Conservation (phyloP, 2,888 invertebrate species). For the Alcis repandata region DNA sequence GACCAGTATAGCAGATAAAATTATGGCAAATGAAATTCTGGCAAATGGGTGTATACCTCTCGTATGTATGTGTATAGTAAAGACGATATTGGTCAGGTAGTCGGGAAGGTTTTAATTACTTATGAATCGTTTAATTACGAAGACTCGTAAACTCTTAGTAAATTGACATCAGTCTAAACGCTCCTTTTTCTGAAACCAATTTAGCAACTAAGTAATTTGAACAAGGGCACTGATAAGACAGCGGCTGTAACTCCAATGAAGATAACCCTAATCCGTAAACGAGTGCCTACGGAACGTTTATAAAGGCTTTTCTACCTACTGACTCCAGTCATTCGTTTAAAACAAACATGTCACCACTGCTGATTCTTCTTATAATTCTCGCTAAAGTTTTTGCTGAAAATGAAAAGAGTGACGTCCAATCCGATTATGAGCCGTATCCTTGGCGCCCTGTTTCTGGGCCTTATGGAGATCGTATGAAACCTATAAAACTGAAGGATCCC, state of each 20-base stretch:
- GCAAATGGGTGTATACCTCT: too few species aligned
- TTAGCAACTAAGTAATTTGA: conserved; percentile 37
- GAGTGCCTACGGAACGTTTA: conserved; percentile 29
- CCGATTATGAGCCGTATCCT: conserved; percentile 43
- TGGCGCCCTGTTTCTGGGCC: conserved; percentile 57
- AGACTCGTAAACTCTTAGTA: not conserved
- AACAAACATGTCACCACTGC: conserved; percentile 39
- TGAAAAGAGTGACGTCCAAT: conserved; percentile 32
- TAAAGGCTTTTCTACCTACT: conserved; percentile 25
- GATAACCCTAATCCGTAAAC: conserved; percentile 57
- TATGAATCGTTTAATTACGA: not conserved
- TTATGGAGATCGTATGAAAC: conserved; percentile 58
- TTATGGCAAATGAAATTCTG: too few species aligned
- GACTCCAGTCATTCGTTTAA: conserved; percentile 20
- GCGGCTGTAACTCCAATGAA: conserved; percentile 39
- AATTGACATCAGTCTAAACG: conserved; percentile 16
- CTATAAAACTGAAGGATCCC: conserved; percentile 54
- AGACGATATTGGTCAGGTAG: too few species aligned
- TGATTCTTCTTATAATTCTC: conserved; percentile 38
- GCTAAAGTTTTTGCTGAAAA: conserved; percentile 25
- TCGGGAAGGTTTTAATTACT: not conserved
- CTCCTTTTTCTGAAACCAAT: conserved; percentile 25
- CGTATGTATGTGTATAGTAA: too few species aligned
- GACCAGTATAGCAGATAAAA: too few species aligned
- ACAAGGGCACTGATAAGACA: conserved; percentile 45